These are phyloP conservation scores for Drosophila albomicans DNA, from an alignment of 1,140 invertebrate genomes.

Conservation along the genomic window DNA sequence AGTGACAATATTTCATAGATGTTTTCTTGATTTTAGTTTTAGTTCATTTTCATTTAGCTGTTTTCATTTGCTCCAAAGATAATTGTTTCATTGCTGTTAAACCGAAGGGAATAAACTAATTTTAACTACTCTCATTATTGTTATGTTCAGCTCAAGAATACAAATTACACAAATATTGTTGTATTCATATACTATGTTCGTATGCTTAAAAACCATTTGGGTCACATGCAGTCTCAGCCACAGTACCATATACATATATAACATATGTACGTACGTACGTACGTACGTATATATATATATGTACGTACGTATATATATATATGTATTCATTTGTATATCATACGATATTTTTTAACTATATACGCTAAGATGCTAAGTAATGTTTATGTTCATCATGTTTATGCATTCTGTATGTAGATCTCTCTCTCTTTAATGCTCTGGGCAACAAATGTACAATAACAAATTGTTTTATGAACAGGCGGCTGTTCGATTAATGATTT, in stretches of 20 bases:
- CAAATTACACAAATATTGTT: slow-evolving; percentile 41
- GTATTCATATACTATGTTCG: slow-evolving; percentile 37
- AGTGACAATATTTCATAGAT: slow-evolving; percentile 23
- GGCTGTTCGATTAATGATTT: slow-evolving; percentile 4
- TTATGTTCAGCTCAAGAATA: slow-evolving; percentile 79
- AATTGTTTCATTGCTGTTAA: slow-evolving; percentile 39
- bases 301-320: not conserved
- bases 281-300: no score
- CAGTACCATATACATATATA: slow-evolving; percentile 31
- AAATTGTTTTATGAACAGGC: slow-evolving; percentile 50
- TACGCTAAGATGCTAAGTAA: slow-evolving; percentile 27
- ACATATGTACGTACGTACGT: not conserved
- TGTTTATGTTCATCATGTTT: slow-evolving; percentile 30
- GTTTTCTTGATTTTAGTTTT: not conserved
- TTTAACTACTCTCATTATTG: slow-evolving; percentile 76
- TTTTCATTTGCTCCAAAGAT: slow-evolving; percentile 27
- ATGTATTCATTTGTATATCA: slow-evolving; percentile 8
- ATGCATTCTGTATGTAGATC: slow-evolving; percentile 11
- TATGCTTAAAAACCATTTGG: slow-evolving; percentile 55
- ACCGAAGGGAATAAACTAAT: slow-evolving; percentile 58
- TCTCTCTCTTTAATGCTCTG: slow-evolving; percentile 18
- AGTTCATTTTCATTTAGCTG: slow-evolving; percentile 21
- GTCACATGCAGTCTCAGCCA: slow-evolving; percentile 34
- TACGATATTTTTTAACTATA: slow-evolving; percentile 21
- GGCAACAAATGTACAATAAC: slow-evolving; percentile 72